Evolutionary conservation across 2,113 vertebrate species (phyloP), one percentile per base, ranked within the genome.

Genomic region (Elephas maximus): DNA sequence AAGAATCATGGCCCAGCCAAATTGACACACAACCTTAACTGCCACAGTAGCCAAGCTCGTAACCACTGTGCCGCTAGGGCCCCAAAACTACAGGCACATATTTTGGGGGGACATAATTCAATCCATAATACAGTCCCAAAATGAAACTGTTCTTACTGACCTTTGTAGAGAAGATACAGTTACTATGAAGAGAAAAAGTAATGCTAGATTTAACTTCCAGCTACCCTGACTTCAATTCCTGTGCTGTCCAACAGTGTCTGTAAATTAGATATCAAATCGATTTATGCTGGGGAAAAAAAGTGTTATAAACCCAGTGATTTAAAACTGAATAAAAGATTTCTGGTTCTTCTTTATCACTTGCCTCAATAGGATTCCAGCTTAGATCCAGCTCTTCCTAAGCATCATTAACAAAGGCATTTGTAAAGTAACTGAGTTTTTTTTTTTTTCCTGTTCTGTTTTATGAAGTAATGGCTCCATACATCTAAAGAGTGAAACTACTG

Each of bases 231-330:
- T 90, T 92, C 93, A 78, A 93, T 62, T 88, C n/a, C 14, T 94
- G 28, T 33, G 48, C 71, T 96, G 48, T 60, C 89, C 83, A 76
- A 23, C 69, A 69, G 69, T 41, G 77, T 85, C 97, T 90, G 80
- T 63, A 96, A 98, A 95, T 93, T 94, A 76, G 86, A 95, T 44
- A 97, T 92, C 74, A 92, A 93, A 88, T 84, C 94, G 92, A 95
- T 94, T 88, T 96, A 71, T 0, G 0, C n/a, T 92, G 45, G 78
- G 2, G 28, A 57, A 78, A 80, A 84, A 94, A 89, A 95, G 91
- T 45, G 48, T 90, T 94, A 90, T 90, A 93, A 83, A 89, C 63
- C 9, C 76, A 90, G 24, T 10, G 11, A 41, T 57, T 78, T 90
- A 90, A 94, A 97, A 93, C 51, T 30, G 9, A 95, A 88, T 0